These are phyloP conservation scores for Tetramorium alpestre DNA, from an alignment of 1,140 invertebrate genomes.

Conservation along the genomic window DNA sequence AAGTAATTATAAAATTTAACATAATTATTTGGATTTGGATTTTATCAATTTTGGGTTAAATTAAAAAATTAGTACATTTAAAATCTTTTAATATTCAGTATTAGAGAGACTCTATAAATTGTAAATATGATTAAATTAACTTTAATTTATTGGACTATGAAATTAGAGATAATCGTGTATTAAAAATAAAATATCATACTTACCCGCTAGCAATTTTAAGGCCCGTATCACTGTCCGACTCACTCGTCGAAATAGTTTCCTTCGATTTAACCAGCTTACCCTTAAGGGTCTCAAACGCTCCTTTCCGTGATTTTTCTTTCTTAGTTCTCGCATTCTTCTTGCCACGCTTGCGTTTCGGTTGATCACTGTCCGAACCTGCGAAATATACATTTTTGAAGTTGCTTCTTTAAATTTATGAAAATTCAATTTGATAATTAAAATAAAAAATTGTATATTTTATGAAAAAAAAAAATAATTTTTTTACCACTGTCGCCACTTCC, in stretches of 20 bases:
- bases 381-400: constrained; percentile 28
- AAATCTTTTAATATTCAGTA: not conserved
- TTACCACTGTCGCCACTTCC: constrained; percentile 83
- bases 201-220: constrained; percentile 88
- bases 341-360: constrained; percentile 87
- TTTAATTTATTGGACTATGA: not conserved
- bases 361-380: constrained; percentile 89
- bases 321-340: constrained; percentile 83
- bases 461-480: constrained; percentile 74
- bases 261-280: constrained; percentile 96
- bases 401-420: not conserved
- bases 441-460: too few species aligned
- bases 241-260: constrained; percentile 97
- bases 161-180: constrained; percentile 35
- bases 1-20: not conserved
- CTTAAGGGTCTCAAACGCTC: constrained; percentile 89
- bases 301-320: constrained; percentile 83
- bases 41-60: constrained; percentile 1
- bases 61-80: not conserved
- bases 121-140: constrained; percentile 25
- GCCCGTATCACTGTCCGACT: constrained; percentile 93
- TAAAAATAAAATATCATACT: constrained; percentile 67
- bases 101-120: not conserved
- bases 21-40: not conserved
- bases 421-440: not conserved